Base-by-base conservation (phyloP, 2,888 invertebrate genomes). In the Meandrusa payeni region DNA sequence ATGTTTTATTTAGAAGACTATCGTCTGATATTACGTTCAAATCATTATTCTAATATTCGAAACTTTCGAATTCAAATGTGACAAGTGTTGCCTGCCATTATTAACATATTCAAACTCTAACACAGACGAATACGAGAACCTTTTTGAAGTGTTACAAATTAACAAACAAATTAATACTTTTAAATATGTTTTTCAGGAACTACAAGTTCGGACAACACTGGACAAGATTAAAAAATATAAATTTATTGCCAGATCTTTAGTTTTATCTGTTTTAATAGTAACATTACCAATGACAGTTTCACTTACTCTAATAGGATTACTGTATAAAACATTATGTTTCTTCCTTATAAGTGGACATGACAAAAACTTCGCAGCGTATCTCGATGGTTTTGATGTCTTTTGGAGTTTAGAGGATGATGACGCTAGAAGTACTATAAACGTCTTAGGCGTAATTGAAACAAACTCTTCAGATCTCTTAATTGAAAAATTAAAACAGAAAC, bases 311-410 rank as follows among this genome's bases (percentile, higher is more conserved):
- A 13, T 64, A 43, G 67, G 65, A 4, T 54, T 60, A 10, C 11
- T 61, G 6, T 76, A 71, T 44, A 77, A 75, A 54, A 41, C 59
- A 1, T 1, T 71, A 7, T 76, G 76, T 59, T 67, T 55, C 6
- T 45, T 68, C n/a, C 45, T 66, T 1, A 74, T 76, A 19, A 66
- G 55, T 46, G 52, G 50, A 41, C 64, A 55, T 41, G 76, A 76
- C 28, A 61, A 71, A 23, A 59, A 73, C 44, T 90, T 86, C 50
- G 76, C 65, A 2, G 76, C 79, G 11, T 74, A 89, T 9, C 63
- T 90, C 11, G 75, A 85, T 20, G 90, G 90, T 26, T 77, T 82
- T 4, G 90, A 90, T 52, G 77, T 81, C 1, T 76, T 90, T 39
- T 90, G 89, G 89, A 83, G 88, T 17, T 53, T 89, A 11, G 89